Conservation (phyloP, 2,888 invertebrate genomes). For the Cyclophora punctaria region DNA sequence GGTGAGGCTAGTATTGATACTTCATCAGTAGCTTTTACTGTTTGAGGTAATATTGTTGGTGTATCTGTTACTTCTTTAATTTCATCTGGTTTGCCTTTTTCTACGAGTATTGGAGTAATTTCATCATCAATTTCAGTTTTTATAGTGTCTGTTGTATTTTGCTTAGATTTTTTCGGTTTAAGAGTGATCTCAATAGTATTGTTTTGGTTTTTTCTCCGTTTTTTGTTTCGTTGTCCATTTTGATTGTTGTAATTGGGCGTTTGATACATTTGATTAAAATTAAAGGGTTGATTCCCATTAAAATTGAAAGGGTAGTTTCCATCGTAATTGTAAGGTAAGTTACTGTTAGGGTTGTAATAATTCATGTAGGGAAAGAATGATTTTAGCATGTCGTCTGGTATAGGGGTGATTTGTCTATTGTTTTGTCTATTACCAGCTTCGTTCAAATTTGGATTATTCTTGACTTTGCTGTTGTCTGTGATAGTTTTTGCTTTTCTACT, state of each 20-base stretch:
- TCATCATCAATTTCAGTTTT: conserved; percentile 9
- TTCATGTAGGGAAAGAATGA: conserved; percentile 16
- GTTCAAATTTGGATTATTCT: conserved; percentile 7
- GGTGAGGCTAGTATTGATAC: neutral
- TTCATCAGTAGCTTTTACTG: conserved; percentile 11
- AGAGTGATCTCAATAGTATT: neutral
- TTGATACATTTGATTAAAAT: conserved; percentile 23
- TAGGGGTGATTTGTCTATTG: conserved; percentile 1
- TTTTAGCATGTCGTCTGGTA: conserved; percentile 8
- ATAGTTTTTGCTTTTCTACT: too few species aligned
- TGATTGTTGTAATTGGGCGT: conserved; percentile 1
- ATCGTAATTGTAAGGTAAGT: conserved; percentile 15
- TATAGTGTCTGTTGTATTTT: conserved; percentile 11
- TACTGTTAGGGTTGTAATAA: conserved; percentile 11
- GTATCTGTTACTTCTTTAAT: conserved; percentile 7
- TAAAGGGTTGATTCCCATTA: conserved; percentile 17
- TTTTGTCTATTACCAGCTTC: neutral
- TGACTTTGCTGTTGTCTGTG: too few species aligned
- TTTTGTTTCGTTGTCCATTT: conserved; percentile 12
- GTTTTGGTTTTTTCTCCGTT: conserved; percentile 1
- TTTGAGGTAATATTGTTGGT: conserved; percentile 15
- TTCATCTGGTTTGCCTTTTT: conserved; percentile 8
- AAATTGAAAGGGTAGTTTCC: conserved; percentile 18
- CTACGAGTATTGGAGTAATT: conserved; percentile 9
- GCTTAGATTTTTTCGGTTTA: neutral